phyloP scores from a whole-genome alignment of 2,888 invertebrate genomes.

The Drosophila maculinotata region DNA sequence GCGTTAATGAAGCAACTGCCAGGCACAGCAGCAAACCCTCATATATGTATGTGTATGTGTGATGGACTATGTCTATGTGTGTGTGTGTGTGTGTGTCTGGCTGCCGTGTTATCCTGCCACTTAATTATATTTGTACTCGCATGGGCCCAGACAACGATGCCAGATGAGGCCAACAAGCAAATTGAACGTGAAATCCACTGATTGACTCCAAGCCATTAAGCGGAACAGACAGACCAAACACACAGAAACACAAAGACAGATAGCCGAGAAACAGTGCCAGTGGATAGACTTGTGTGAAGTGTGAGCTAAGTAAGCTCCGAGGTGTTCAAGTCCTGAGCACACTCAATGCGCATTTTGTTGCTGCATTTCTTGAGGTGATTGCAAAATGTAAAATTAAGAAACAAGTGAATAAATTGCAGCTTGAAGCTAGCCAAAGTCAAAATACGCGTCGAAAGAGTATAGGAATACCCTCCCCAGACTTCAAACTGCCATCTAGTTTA shows the following conservation, averaged over 20 bases:
- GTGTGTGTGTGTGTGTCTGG: slow-evolving; percentile 29
- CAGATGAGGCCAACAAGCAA: slow-evolving; percentile 61
- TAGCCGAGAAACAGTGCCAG: not conserved
- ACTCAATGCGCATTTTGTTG: slow-evolving; percentile 38
- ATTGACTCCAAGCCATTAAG: slow-evolving; percentile 51
- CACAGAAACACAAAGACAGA: not conserved
- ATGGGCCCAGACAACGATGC: slow-evolving; percentile 49
- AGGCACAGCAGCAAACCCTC: slow-evolving; percentile 37
- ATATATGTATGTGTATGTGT: not conserved
- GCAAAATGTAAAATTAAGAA: not conserved
- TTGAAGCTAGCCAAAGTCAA: not conserved
- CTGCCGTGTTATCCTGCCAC: slow-evolving; percentile 53
- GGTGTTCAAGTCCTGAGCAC: slow-evolving; percentile 35
- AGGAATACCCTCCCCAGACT: no score
- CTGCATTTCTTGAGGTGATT: slow-evolving; percentile 29
- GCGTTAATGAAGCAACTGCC: slow-evolving; percentile 60
- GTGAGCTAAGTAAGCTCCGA: slow-evolving; percentile 41
- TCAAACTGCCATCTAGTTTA: no score
- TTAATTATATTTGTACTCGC: slow-evolving; percentile 71
- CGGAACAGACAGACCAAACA: slow-evolving; percentile 5
- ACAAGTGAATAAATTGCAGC: not conserved
- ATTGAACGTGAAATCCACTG: slow-evolving; percentile 75
- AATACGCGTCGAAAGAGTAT: slow-evolving; percentile 3
- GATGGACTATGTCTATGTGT: not conserved
- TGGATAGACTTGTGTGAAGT: slow-evolving; percentile 15